Base-by-base conservation (phyloP, 2,888 invertebrate genomes). In the Patella ulyssiponensis region DNA sequence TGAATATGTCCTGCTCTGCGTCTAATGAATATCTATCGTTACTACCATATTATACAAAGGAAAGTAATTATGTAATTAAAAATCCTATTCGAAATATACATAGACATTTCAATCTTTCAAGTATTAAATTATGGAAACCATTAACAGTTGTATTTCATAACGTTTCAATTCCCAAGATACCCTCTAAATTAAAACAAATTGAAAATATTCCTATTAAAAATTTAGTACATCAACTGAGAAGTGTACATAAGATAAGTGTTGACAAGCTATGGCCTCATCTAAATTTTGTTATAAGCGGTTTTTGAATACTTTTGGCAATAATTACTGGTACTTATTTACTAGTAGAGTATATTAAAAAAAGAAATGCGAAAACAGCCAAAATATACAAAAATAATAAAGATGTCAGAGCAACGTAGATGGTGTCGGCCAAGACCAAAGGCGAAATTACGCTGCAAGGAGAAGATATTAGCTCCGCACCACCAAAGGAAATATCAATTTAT, bases 1-100 rank as follows among this genome's bases (percentile, higher is more conserved):
- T 58, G n/a, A 58, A 58, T n/a, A 58, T 58, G 58, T n/a, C 58
- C 15, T 58, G 58, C n/a, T 58, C 58, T n/a, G 58, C 58, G 15
- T 58, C 58, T n/a, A 58, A 58, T 58, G 58, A 15, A 58, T n/a
- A 14, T 7, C 58, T 58, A n/a, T n/a, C 58, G 15, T n/a, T 58
- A n/a, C n/a, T n/a, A n/a, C 58, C 58, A 4, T 58, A 58, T 58
- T 14, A n/a, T 58, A 15, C 54, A 58, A 58, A 58, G 15, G 58
- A 58, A 58, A 58, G 58, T 58, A 15, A n/a, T 58, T 58, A n/a
- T 56, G 17, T n/a, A 5, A n/a, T n/a, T 5, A 5, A 58, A n/a
- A 9, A 9, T 14, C 5, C 58, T 14, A n/a, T 58, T 58, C 58
- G 5, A 5, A 58, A n/a, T 58, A 15, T 58, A 15, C 15, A 58